Base-by-base conservation (phyloP, 2,888 invertebrate genomes). In the Eupithecia vulgata region DNA sequence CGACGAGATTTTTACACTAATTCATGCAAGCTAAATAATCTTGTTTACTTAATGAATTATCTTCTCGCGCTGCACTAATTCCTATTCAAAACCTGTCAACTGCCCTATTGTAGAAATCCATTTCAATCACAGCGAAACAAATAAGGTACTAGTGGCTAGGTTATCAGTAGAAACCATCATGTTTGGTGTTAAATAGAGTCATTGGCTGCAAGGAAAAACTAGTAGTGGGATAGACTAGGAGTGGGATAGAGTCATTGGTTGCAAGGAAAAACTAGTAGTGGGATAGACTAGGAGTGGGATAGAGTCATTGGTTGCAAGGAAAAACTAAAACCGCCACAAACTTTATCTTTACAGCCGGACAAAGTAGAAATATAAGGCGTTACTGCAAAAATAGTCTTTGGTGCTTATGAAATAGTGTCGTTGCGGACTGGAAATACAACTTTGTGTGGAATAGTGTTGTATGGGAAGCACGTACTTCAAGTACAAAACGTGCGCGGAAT, bases 401-500 rank as follows among this genome's bases (percentile, higher is more conserved):
- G 1, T 57, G 25, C 57, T 57, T 25, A 57, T 25, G 57, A 57
- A 57, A 25, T 57, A 57, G 5, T 1, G 25, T 5, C 25, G 57
- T 5, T 57, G 4, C 5, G 5, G 25, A 25, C 57, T 25, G 25
- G 5, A 13, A 25, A 8, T 2, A 57, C 13, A 57, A 57, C 13
- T 57, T 57, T 25, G 57, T 57, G 15, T 35, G 12, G 34, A 15
- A n/a, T 10, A 15, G 40, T 68, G 59, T 35, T 17, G 61, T 34
- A 70, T 70, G 52, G 30, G 52, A 70, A 57, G 70, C 70, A 70
- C 70, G 52, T 64, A 12, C 17, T 25, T 21, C 40, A n/a, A 40
- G 59, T 59, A 68, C 37, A 34, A 42, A 21, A 48, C 70, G 70
- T 70, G 70, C 64, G 12, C 37, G 30, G 70, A 70, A 70, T 70